Conservation (phyloP, 2,888 invertebrate genomes). For the Schizotus pectinicornis region DNA sequence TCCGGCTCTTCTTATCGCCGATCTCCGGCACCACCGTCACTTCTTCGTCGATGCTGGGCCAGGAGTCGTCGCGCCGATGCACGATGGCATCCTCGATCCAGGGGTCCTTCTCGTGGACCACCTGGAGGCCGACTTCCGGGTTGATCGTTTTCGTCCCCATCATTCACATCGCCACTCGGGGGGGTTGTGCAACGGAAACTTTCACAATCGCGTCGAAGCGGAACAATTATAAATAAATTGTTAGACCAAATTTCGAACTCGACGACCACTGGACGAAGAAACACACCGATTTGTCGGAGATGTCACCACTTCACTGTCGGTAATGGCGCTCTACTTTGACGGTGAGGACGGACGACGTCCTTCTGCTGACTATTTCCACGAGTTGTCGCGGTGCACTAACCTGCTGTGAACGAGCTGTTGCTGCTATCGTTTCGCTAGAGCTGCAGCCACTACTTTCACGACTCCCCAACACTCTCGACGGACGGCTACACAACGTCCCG, state of each 20-base stretch:
- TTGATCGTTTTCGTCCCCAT: conserved; percentile 44
- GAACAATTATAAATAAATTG: too few relatives aligned
- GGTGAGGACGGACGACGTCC: conserved; percentile 46
- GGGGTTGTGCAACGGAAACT: conserved; percentile 15
- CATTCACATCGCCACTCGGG: conserved; percentile 7
- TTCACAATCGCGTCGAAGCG: conserved; percentile 18
- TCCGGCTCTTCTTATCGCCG: conserved; percentile 55
- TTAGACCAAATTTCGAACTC: conserved; percentile 2
- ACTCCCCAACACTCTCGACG: conserved; percentile 20
- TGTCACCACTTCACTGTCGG: conserved; percentile 1
- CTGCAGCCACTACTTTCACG: conserved; percentile 46
- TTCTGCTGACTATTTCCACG: conserved; percentile 46
- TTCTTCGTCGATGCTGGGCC: conserved; percentile 47
- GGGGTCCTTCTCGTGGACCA: conserved; percentile 56
- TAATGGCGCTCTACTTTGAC: conserved; percentile 18
- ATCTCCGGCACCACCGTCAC: conserved; percentile 44
- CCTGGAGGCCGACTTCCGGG: conserved; percentile 50
- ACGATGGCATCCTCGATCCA: conserved; percentile 51
- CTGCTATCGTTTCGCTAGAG: conserved; percentile 32
- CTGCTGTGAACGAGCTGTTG: conserved; percentile 36
- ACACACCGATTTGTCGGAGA: background rate
- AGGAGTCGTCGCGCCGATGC: conserved; percentile 39
- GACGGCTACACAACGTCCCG: too few relatives aligned
- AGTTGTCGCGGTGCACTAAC: conserved; percentile 53
- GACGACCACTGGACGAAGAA: conserved; percentile 5